Evolutionary conservation across 2,113 vertebrate species (phyloP), one percentile per base, ranked within the genome.

Genomic region (Hoplias malabaricus): DNA sequence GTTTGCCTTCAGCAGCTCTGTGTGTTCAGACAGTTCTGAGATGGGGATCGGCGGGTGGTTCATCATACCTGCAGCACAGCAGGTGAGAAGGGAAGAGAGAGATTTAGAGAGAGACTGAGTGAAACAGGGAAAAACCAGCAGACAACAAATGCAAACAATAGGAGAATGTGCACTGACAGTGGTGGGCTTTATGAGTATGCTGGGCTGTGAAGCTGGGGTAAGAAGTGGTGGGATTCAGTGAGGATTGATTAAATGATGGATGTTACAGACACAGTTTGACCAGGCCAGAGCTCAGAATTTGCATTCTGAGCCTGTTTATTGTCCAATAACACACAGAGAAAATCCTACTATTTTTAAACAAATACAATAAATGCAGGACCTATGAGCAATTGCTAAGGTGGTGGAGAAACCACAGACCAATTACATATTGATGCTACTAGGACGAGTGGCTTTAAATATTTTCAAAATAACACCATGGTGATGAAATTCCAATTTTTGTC

Each of bases 21-120:
- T 98, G 92, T 99, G 97, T 84, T 99, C 97, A 0, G 95, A 94
- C 91, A 99, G 93, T 88, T 99, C 97, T 0, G 95, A 87, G 83
- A 99, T 95, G 0, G 97, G 95, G 81, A 99, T 96, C 1, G 98
- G 97, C 0, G 98, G 98, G 87, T 98, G 97, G 91, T 93, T 99
- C 87, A 98, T 95, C 97, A 98, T 98, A 84, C 97, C 97, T 98
- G 90, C 9, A 11, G 77, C 83, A 80, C 73, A 7, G 36, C 38
- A 82, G 56, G 75, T 81, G 36, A 78, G 57, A 74, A 54, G 25
- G 40, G 34, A 6, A 54, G 19, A 40, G 25, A 77, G 2, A 34
- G 6, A 57, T 29, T 48, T 2, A 56, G 53, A 56, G 27, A 72
- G 62, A 84, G 16, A 68, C 43, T 75, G 59, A 78, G 40, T 56